A percentile compares a stretch with the other conserved stretches of the same genome.
phyloP scores from a whole-genome alignment of 2,113 vertebrate genomes.

The Caracal caracal region DNA sequence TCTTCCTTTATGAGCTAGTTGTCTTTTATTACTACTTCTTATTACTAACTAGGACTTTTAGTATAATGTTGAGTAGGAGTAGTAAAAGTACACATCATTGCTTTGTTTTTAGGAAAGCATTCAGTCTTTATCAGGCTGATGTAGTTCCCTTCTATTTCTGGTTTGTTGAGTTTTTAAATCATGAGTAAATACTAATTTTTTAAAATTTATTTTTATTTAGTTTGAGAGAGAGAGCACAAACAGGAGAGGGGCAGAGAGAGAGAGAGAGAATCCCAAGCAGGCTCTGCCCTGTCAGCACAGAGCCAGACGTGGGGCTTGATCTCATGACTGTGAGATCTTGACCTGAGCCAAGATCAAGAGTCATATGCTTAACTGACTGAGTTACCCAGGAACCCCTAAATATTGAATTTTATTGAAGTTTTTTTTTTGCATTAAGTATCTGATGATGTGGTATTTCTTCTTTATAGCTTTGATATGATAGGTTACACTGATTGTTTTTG shows the following conservation, averaged over 20 bases:
- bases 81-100: background rate
- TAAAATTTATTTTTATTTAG: background rate
- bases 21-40: constrained; percentile 37
- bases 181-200: constrained; percentile 1
- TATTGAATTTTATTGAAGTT: background rate
- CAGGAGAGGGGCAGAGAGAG: no score
- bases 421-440: background rate
- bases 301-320: no score
- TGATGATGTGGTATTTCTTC: background rate
- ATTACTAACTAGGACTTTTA: background rate
- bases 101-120: background rate
- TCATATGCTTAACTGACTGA: no score
- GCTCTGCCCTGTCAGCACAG: no score
- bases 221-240: no score
- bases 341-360: no score
- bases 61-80: background rate
- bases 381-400: no score
- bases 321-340: no score
- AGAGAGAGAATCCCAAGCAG: no score
- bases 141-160: background rate
- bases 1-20: background rate
- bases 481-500: background rate
- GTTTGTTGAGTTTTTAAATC: background rate
- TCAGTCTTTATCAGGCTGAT: background rate
- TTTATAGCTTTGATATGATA: background rate